These are phyloP conservation scores for Platygyra sinensis DNA, from an alignment of 64 coral and sea anemone genomes.

Conservation along the genomic window DNA sequence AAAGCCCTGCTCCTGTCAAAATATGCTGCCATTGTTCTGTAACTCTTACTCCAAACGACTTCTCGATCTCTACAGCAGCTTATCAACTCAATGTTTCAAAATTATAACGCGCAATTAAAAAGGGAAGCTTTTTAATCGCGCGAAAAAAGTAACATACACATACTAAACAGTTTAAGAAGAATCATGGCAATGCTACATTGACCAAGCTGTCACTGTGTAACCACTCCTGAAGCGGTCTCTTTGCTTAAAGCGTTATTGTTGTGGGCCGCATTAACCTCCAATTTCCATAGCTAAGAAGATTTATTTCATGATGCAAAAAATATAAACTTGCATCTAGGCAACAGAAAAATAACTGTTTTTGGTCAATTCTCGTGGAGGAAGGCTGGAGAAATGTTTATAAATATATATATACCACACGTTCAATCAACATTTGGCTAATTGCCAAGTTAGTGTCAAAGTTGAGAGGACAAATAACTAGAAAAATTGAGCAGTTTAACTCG, in stretches of 20 bases:
- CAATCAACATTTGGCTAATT: too few relatives aligned
- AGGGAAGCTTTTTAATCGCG: neutral
- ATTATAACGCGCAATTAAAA: neutral
- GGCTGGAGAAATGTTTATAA: too few relatives aligned
- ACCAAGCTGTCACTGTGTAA: slow-evolving; percentile 17
- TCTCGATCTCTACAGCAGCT: neutral
- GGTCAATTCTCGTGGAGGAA: too few relatives aligned
- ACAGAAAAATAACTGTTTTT: neutral
- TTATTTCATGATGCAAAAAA: neutral
- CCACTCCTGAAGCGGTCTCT: neutral
- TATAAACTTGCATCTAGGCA: neutral
- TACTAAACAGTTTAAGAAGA: neutral
- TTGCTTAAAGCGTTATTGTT: neutral
- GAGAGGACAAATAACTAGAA: too few relatives aligned
- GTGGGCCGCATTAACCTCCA: neutral
- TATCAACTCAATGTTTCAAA: neutral
- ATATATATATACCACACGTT: too few relatives aligned
- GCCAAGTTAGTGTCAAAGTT: too few relatives aligned
- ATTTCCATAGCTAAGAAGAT: neutral
- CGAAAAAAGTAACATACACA: neutral
- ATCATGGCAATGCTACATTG: neutral
- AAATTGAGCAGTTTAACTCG: too few relatives aligned
- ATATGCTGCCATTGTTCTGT: neutral
- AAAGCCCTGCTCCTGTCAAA: neutral
- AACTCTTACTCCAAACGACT: neutral